phyloP scores from a whole-genome alignment of 2,888 invertebrate species.

The Epirrhoe tristata region DNA sequence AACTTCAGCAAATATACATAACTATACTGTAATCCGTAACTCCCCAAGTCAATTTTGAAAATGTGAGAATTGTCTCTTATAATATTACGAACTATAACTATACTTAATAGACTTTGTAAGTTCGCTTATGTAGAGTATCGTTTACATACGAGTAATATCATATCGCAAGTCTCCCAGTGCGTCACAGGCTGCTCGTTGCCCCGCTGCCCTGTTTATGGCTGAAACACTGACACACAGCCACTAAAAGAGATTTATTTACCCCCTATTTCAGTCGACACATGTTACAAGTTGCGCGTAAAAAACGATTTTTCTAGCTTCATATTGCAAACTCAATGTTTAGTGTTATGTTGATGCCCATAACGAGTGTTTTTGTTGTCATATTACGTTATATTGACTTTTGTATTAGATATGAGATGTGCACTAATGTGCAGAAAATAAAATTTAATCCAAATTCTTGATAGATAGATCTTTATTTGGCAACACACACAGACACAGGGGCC shows the following conservation, averaged over 20 bases:
- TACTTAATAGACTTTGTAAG: no score
- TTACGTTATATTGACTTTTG: neutral
- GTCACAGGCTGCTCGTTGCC: constrained; percentile 30
- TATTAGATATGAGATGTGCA: no score
- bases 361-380: neutral
- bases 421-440: no score
- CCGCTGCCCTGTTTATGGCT: constrained; percentile 42
- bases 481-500: no score
- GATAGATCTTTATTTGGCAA: no score
- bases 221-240: constrained; percentile 48
- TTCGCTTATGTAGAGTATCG: no score
- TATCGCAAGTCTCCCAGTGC: constrained; percentile 31
- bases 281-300: constrained; percentile 58
- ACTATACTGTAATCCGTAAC: no score
- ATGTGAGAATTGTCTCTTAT: no score
- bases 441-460: no score
- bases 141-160: neutral
- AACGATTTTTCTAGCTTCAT: constrained; percentile 46
- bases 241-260: constrained; percentile 67
- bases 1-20: no score
- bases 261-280: constrained; percentile 61
- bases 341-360: constrained; percentile 21
- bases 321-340: constrained; percentile 37
- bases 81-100: no score
- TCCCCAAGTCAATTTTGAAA: no score